Percentiles rank a stretch among this genome's conserved stretches.
phyloP scores from a whole-genome alignment of 2,113 vertebrate species.

The Nesoenas mayeri region DNA sequence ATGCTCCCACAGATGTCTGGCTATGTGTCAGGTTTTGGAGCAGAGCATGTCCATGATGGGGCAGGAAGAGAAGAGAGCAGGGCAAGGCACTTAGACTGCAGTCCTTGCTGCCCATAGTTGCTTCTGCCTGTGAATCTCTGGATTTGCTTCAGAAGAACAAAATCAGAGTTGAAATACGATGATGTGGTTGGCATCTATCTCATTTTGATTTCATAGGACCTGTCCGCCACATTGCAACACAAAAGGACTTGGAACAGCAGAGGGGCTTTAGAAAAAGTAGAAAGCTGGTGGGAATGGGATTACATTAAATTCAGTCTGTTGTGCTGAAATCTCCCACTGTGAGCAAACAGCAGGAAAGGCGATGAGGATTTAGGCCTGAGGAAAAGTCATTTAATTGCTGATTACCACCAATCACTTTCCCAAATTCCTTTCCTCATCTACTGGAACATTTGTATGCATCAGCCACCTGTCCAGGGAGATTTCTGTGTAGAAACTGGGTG shows the following conservation, averaged over 20 bases:
- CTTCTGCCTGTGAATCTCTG: background rate
- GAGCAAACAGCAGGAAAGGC: slow-evolving; percentile 20
- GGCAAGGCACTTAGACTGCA: background rate
- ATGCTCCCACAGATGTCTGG: background rate
- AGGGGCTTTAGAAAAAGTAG: background rate
- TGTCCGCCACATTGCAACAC: background rate
- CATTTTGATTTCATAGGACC: background rate
- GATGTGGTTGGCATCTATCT: background rate
- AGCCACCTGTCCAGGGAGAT: background rate
- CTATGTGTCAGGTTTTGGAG: background rate
- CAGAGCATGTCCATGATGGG: background rate
- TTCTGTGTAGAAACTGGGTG: background rate
- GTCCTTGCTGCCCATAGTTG: background rate
- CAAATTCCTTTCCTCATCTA: background rate
- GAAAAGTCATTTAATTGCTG: background rate
- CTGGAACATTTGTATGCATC: background rate
- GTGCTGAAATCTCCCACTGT: background rate
- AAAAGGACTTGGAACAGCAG: background rate
- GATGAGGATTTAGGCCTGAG: background rate
- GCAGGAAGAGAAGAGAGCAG: background rate
- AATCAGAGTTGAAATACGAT: background rate
- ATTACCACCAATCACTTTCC: background rate
- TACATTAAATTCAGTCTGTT: background rate
- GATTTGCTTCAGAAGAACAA: background rate
- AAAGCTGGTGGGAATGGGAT: background rate